Base-by-base conservation (phyloP, 2,113 vertebrate species). In the Benitochromis conjunctus region DNA sequence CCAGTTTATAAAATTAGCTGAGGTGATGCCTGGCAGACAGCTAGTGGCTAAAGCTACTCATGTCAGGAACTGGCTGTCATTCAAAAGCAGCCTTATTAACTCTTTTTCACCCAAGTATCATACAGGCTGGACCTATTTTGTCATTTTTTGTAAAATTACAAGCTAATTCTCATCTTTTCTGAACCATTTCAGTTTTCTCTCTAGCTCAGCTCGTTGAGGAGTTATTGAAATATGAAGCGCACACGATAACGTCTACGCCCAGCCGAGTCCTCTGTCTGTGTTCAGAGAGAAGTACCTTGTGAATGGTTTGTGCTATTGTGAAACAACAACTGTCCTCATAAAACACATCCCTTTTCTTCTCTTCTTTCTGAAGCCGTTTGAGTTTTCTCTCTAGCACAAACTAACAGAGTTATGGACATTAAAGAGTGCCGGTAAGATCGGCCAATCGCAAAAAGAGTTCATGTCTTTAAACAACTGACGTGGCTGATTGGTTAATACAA, bases 291-390 rank as follows among this genome's bases (percentile, higher is more conserved):
- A 38, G 11, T 66, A 21, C 62, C 34, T 0, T 64, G 38, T 60
- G 57, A 31, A 60, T 31, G 26, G 13, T 60, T 60, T 38, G 11
- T 13, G 60, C 11, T 38, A 66, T 21, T 21, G 34, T 38, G 34
- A 66, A 13, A 38, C 34, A 66, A 66, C 10, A n/a, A 38, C 34
- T 66, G 8, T 21, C 34, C 34, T 38, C 21, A 21, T 21, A 38
- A 13, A 38, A 11, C 6, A 38, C 60, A 0, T 0, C 0, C 36
- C 31, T 38, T 64, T 38, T 64, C 19, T 38, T 66, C 34, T 5
- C 62, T 66, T 2, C 62, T 13, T 66, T 66, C 62, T 41, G 0
- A 66, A 41, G 13, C 34, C 34, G 41, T 38, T 66, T 66, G 34
- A 41, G 3, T 64, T 64, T 38, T 64, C 34, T 41, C 0, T 1